phyloP scores from a whole-genome alignment of 2,888 invertebrate species.

The Entomobrya proxima region DNA sequence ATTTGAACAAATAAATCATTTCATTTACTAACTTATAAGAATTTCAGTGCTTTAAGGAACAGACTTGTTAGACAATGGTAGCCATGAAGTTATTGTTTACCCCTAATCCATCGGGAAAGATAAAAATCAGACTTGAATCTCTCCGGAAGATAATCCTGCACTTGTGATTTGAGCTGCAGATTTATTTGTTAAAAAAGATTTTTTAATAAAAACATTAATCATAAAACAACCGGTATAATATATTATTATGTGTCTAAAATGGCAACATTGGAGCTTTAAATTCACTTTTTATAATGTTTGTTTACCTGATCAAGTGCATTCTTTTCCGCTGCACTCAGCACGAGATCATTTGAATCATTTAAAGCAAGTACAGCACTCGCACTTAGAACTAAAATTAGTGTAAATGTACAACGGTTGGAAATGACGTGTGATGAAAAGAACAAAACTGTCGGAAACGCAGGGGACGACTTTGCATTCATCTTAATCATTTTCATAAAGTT shows the following conservation, averaged over 20 bases:
- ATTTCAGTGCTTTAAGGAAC: too few species aligned
- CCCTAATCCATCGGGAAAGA: too few species aligned
- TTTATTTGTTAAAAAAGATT: neutral
- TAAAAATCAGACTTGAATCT: neutral
- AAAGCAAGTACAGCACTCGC: neutral
- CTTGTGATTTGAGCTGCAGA: conserved; percentile 18
- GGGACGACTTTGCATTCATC: too few species aligned
- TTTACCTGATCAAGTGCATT: conserved; percentile 5
- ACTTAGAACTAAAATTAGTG: neutral
- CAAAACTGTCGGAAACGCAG: too few species aligned
- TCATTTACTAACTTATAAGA: too few species aligned
- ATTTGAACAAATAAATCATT: too few species aligned
- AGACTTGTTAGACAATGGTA: neutral
- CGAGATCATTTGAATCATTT: conserved; percentile 7
- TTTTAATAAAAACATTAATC: neutral
- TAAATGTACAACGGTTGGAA: too few species aligned
- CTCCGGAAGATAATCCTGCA: neutral
- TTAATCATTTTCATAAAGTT: too few species aligned
- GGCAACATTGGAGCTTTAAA: neutral
- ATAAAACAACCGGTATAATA: neutral
- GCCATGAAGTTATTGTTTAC: neutral
- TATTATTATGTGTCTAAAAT: neutral
- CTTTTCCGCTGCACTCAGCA: neutral
- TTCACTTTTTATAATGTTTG: neutral
- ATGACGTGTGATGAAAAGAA: too few species aligned